phyloP scores from a whole-genome alignment of 2,888 invertebrate species.

The Ectemnius cavifrons region DNA sequence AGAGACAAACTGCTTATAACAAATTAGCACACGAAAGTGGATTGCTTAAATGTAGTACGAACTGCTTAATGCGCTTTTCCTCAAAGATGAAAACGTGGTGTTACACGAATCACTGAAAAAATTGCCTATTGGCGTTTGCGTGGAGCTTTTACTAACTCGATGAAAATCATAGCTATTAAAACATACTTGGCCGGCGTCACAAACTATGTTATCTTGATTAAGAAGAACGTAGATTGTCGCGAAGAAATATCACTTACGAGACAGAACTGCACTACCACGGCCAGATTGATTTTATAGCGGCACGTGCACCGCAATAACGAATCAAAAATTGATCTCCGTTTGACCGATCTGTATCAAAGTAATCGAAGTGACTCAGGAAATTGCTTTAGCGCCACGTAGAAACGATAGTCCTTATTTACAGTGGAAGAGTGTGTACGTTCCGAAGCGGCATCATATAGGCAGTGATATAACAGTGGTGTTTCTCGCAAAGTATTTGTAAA shows the following conservation, averaged over 20 bases:
- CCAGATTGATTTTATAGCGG: too few species aligned
- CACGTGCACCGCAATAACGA: too few species aligned
- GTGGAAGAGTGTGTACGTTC: slow-evolving; percentile 36
- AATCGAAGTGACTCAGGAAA: slow-evolving; percentile 17
- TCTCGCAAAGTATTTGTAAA: slow-evolving; percentile 51
- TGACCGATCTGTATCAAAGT: slow-evolving; percentile 16
- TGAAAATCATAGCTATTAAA: slow-evolving; percentile 16
- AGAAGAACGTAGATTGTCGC: not conserved
- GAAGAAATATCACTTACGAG: slow-evolving; percentile 15
- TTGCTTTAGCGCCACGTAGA: slow-evolving; percentile 12
- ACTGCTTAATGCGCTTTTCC: slow-evolving; percentile 20
- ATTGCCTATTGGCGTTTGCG: slow-evolving; percentile 10
- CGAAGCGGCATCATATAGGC: slow-evolving; percentile 64
- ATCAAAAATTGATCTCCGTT: too few species aligned
- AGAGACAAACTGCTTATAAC: too few species aligned
- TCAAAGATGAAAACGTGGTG: too few species aligned
- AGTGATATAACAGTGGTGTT: slow-evolving; percentile 66
- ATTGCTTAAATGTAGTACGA: slow-evolving; percentile 35
- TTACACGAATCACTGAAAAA: slow-evolving; percentile 13
- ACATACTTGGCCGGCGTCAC: slow-evolving; percentile 35
- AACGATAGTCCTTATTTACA: slow-evolving; percentile 17
- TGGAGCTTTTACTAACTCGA: slow-evolving; percentile 3
- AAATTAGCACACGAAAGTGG: slow-evolving; percentile 18
- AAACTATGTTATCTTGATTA: slow-evolving; percentile 22
- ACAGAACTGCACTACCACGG: not conserved